phyloP scores from a whole-genome alignment of 2,113 vertebrate genomes.

The Sinocyclocheilus rhinocerous region DNA sequence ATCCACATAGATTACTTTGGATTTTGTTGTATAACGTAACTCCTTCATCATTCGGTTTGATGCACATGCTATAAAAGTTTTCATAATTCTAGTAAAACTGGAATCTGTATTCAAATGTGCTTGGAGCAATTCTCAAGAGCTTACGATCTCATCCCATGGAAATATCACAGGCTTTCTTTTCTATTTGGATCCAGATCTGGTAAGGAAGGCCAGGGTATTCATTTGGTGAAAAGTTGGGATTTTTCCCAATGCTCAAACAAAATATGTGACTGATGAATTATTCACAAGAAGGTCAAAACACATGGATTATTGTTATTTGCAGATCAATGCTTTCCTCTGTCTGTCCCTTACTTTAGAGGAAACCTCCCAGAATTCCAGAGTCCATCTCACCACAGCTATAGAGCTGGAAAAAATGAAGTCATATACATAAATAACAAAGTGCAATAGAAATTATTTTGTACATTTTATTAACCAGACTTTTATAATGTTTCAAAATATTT shows the following conservation, averaged over 20 bases:
- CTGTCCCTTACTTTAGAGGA: not conserved
- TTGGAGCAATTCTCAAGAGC: not conserved
- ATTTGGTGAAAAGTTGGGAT: not conserved
- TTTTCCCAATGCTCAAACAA: not conserved
- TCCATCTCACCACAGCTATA: not conserved
- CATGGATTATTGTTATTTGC: not conserved
- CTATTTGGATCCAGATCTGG: constrained; percentile 12
- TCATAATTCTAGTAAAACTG: not conserved
- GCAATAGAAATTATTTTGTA: not conserved
- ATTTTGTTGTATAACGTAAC: not conserved
- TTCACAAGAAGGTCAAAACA: no score
- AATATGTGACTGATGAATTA: not conserved
- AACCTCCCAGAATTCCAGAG: not conserved
- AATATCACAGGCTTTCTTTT: constrained; percentile 4
- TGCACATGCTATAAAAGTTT: not conserved
- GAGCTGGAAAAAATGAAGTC: not conserved
- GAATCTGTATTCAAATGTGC: not conserved
- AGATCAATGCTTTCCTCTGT: not conserved
- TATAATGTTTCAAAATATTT: no score
- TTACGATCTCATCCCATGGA: constrained; percentile 19
- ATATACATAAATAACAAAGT: not conserved
- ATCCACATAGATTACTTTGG: not conserved
- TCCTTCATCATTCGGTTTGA: not conserved
- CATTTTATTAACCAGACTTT: no score
- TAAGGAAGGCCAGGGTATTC: constrained; percentile 10